A percentile compares a stretch with the other conserved stretches of the same genome.
phyloP scores from a whole-genome alignment of 2,797 vertebrate genomes.

The Cirrhinus molitorella region DNA sequence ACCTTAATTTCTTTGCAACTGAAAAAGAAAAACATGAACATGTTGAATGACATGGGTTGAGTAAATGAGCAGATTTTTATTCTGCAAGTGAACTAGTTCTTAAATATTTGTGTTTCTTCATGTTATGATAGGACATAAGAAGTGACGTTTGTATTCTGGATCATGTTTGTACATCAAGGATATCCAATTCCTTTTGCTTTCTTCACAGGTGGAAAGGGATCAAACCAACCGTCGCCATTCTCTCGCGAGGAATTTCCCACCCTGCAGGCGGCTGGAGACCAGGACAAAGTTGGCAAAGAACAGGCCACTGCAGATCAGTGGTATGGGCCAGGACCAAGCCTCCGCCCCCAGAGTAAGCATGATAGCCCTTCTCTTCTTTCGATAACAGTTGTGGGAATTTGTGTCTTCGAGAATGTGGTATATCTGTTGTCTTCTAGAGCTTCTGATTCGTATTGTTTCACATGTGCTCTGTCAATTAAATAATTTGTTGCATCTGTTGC shows the following conservation, averaged over 20 bases:
- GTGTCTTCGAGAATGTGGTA: too few relatives aligned
- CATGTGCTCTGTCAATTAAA: not conserved
- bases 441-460: not conserved
- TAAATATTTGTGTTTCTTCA: not conserved
- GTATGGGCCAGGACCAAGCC: constrained; percentile 99
- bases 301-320: constrained; percentile 95
- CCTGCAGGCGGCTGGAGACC: constrained; percentile 98
- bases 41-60: too few relatives aligned
- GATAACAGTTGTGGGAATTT: not conserved
- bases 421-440: not conserved
- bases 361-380: not conserved
- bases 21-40: too few relatives aligned
- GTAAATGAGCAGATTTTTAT: too few relatives aligned
- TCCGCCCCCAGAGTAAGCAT: constrained; percentile 94
- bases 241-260: constrained; percentile 99
- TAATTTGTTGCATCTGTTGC: constrained; percentile 15
- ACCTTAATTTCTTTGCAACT: too few relatives aligned
- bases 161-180: not conserved
- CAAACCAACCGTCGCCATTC: constrained; percentile 97
- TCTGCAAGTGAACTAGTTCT: too few relatives aligned
- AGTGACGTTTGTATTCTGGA: not conserved
- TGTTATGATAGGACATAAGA: not conserved
- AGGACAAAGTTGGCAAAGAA: constrained; percentile 96
- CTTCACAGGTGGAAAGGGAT: constrained; percentile 92
- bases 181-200: not conserved